Conservation (phyloP, 2,113 vertebrate genomes). For the Passer domesticus region DNA sequence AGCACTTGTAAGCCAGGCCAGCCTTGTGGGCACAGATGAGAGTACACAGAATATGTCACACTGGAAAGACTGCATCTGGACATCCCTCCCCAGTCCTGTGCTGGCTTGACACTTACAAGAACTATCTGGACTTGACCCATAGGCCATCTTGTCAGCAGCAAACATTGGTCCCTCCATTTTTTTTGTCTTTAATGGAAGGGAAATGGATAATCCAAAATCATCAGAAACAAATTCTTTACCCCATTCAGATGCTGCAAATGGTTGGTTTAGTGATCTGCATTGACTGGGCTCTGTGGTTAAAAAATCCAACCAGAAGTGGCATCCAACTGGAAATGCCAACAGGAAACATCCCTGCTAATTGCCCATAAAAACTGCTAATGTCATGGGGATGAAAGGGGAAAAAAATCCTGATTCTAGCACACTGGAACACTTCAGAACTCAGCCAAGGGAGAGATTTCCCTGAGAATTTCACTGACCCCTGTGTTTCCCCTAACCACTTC, state of each 20-base stretch:
- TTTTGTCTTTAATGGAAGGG: constrained; percentile 40
- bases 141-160: background rate
- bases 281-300: constrained; percentile 65
- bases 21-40: constrained; percentile 52
- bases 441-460: background rate
- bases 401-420: constrained; percentile 24
- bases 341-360: background rate
- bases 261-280: constrained; percentile 70
- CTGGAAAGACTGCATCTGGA: constrained; percentile 13
- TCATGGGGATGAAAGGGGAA: constrained; percentile 51
- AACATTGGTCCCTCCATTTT: constrained; percentile 7
- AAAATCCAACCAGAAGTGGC: constrained; percentile 21
- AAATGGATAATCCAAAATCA: constrained; percentile 21
- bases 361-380: background rate
- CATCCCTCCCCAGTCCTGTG: constrained; percentile 26
- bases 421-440: background rate
- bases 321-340: background rate
- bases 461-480: background rate
- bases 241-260: constrained; percentile 67
- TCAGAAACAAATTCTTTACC: constrained; percentile 53
- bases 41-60: constrained; percentile 34
- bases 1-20: constrained; percentile 72
- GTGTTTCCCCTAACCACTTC: background rate
- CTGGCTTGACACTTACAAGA: constrained; percentile 68
- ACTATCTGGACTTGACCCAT: constrained; percentile 8